Evolutionary conservation across 2,113 vertebrate species (phyloP).

Genomic region (Herpetotheres cachinnans): DNA sequence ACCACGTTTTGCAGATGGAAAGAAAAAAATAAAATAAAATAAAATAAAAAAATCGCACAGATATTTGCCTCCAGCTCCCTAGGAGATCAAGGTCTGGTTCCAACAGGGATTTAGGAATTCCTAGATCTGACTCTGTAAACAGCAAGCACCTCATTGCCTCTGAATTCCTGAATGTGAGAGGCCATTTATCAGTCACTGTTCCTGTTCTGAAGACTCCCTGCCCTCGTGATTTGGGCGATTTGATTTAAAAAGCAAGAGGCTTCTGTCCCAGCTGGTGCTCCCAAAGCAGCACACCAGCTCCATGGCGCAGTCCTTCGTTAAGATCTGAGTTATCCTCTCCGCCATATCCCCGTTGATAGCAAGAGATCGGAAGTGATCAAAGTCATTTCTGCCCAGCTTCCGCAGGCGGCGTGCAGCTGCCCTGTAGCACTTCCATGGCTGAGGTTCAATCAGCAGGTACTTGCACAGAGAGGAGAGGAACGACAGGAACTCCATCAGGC

Average conservation of each 20-base stretch:
- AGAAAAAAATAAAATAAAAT: too few species aligned
- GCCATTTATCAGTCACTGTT: neutral
- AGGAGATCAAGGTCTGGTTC: too few species aligned
- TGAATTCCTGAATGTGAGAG: fast-evolving
- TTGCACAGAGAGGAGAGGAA: conserved; percentile 77
- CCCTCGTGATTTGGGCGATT: neutral
- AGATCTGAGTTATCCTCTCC: conserved; percentile 72
- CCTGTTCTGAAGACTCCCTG: neutral
- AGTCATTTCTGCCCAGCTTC: conserved; percentile 83
- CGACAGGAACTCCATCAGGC: conserved; percentile 80
- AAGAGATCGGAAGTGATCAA: conserved; percentile 87
- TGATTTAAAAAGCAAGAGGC: conserved; percentile 83
- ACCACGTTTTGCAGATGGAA: fast-evolving
- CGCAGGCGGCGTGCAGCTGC: conserved; percentile 87
- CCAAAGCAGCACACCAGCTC: conserved; percentile 85
- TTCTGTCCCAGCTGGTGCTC: conserved; percentile 86
- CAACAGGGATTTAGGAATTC: neutral
- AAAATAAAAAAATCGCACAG: neutral
- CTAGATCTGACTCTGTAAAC: neutral
- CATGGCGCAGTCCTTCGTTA: conserved; percentile 82
- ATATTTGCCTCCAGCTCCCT: neutral
- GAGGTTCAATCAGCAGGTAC: conserved; percentile 87
- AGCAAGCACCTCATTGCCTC: neutral
- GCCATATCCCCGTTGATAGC: conserved; percentile 82
- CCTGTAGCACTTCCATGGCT: conserved; percentile 94